A percentile compares a stretch with the other conserved stretches of the same genome.
Evolutionary conservation across 92 coral and sea anemone species (phyloP).

Genomic region (Parazoanthus swiftii): DNA sequence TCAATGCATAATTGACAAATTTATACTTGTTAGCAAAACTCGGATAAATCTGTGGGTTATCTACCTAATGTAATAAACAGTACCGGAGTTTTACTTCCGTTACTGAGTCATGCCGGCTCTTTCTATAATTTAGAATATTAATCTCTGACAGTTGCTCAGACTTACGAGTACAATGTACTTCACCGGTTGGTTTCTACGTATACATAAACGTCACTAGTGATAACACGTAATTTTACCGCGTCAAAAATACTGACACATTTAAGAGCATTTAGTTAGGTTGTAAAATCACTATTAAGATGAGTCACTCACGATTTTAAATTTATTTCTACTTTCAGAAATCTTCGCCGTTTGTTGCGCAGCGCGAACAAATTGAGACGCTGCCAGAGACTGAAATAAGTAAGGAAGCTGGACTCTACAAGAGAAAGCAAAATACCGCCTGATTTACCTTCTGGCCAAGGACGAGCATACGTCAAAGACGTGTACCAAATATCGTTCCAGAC

Average conservation of each 20-base stretch:
- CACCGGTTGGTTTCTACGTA: background rate
- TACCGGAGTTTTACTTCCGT: constrained; percentile 8
- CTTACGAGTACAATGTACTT: background rate
- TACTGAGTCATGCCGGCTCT: background rate
- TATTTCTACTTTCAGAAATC: constrained; percentile 31
- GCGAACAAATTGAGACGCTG: constrained; percentile 41
- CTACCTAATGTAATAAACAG: background rate
- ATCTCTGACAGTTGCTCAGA: background rate
- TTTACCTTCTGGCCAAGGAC: background rate
- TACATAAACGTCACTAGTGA: background rate
- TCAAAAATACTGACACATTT: background rate
- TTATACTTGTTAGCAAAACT: background rate
- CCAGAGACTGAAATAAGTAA: constrained; percentile 21
- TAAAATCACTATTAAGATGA: background rate
- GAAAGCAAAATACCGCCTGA: background rate
- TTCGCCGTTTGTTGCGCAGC: constrained; percentile 36
- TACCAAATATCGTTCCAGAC: background rate
- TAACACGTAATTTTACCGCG: background rate
- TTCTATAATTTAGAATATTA: background rate
- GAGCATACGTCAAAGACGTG: constrained; percentile 33
- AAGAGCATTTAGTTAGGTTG: background rate
- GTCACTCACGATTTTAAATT: background rate
- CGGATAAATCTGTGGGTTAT: constrained; percentile 2
- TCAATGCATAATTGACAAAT: constrained; percentile 13
- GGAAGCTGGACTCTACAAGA: background rate